Evolutionary conservation across 2,888 invertebrate species (phyloP), one percentile per base, ranked within the genome.

Genomic region (Salpingus planirostris): DNA sequence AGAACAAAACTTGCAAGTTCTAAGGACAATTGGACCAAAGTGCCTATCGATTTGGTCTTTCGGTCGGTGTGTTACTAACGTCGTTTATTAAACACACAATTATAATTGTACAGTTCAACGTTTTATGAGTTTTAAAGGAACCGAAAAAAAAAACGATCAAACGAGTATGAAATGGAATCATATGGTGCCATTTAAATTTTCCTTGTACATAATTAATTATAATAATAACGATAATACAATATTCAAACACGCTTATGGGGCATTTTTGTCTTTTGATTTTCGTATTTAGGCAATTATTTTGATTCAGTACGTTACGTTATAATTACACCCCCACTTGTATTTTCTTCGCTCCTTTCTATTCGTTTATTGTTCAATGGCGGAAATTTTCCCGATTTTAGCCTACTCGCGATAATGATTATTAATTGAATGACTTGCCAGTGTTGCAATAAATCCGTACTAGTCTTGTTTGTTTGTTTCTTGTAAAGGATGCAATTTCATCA

Each of bases 1-100:
- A n/a, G n/a, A n/a, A n/a, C n/a, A n/a, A n/a, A n/a, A n/a, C n/a
- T n/a, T n/a, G n/a, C n/a, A n/a, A n/a, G n/a, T n/a, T n/a, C n/a
- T n/a, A n/a, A n/a, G n/a, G n/a, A 28, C 15, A 31, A 26, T 29
- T 32, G 35, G 59, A 62, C 62, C 62, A 62, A 60, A 61, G 62
- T 62, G 60, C 60, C 62, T 62, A 52, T 52, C 56, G 50, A 44
- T 56, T 53, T 55, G 50, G 54, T 54, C 52, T 29, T 32, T 22
- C 14, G 11, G 18, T 18, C 11, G 11, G 28, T 14, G 18, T 18
- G 13, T 24, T 18, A 18, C 18, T 8, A 18, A 8, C 5, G 23
- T n/a, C n/a, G 23, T 23, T 23, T 23, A 5, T 23, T 23, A 5
- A 11, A 23, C 8, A n/a, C n/a, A n/a, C n/a, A n/a, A n/a, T n/a